Evolutionary conservation across 2,113 vertebrate genomes (phyloP).

Genomic region (Neodon shergylaensis): DNA sequence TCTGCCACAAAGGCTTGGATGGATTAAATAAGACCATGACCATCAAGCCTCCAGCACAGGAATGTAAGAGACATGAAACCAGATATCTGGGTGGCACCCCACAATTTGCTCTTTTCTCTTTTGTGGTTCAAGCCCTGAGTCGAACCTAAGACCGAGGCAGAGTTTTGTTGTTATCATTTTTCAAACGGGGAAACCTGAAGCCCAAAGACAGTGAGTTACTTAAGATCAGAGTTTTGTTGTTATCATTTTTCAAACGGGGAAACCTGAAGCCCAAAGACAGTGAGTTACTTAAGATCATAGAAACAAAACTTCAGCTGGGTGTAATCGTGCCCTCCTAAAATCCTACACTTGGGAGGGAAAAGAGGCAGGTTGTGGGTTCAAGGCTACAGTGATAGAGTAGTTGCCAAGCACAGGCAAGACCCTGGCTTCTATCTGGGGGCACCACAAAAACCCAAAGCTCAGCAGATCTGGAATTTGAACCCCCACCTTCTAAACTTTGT

Average conservation of each 20-base stretch:
- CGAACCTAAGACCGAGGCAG: not conserved
- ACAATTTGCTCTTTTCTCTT: not conserved
- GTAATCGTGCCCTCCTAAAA: too few species aligned
- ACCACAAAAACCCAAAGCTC: not conserved
- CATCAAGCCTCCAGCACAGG: accelerated
- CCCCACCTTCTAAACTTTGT: not conserved
- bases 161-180: not conserved
- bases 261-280: not conserved
- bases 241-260: not conserved
- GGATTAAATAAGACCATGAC: not conserved
- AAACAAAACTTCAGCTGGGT: not conserved
- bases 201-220: not conserved
- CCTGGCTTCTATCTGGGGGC: not conserved
- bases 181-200: not conserved
- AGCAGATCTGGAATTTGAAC: not conserved
- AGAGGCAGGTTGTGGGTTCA: not conserved
- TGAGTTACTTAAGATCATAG: not conserved
- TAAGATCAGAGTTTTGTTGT: not conserved
- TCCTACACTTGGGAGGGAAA: not conserved
- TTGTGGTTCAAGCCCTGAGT: not conserved
- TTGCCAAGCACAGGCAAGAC: not conserved
- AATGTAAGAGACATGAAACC: not conserved
- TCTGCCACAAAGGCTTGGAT: not conserved
- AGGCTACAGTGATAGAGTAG: not conserved
- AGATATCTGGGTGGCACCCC: accelerated